phyloP scores from a whole-genome alignment of 2,888 invertebrate genomes.

The Sicus ferrugineus region DNA sequence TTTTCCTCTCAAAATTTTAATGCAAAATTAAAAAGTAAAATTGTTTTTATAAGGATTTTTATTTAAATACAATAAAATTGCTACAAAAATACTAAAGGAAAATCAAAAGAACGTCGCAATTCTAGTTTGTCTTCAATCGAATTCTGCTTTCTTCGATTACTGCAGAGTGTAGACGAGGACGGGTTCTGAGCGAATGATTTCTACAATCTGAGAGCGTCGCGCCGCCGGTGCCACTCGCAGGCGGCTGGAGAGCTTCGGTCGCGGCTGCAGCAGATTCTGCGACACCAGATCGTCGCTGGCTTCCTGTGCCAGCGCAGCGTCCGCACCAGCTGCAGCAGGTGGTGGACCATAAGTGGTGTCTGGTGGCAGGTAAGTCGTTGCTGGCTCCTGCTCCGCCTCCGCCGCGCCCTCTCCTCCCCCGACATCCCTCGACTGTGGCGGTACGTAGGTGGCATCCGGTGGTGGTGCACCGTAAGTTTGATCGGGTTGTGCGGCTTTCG shows the following conservation, averaged over 20 bases:
- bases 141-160: slow-evolving; percentile 21
- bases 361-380: background rate
- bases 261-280: slow-evolving; percentile 9
- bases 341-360: slow-evolving; percentile 42
- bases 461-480: slow-evolving; percentile 31
- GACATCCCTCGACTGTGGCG: slow-evolving; percentile 28
- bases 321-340: background rate
- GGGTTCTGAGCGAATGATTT: slow-evolving; percentile 51
- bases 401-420: background rate
- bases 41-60: no score
- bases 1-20: background rate
- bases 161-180: slow-evolving; percentile 52
- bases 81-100: background rate
- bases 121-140: background rate
- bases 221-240: slow-evolving; percentile 38
- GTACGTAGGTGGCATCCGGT: slow-evolving; percentile 50
- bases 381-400: background rate
- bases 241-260: background rate
- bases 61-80: background rate
- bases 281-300: background rate
- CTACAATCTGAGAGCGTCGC: slow-evolving; percentile 36
- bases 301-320: background rate
- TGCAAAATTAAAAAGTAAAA: no score
- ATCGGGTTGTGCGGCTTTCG: background rate
- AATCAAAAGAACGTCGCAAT: background rate